These are phyloP conservation scores for Myrmecophaga tridactyla DNA, from an alignment of 2,113 vertebrate genomes.

Conservation along the genomic window DNA sequence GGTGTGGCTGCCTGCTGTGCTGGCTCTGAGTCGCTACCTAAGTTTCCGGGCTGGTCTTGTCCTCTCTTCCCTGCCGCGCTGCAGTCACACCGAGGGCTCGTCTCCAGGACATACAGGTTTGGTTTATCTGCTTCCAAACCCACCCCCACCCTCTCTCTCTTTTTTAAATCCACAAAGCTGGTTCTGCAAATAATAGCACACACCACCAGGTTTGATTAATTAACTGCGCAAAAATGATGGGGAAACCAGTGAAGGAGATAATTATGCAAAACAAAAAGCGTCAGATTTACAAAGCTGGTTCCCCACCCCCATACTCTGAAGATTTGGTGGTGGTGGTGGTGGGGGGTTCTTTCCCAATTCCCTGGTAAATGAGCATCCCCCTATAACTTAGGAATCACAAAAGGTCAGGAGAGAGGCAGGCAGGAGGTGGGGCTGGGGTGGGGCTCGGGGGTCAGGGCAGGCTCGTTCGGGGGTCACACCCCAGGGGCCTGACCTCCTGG, in stretches of 20 bases:
- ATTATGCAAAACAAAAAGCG: slow-evolving; percentile 62
- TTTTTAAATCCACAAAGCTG: slow-evolving; percentile 24
- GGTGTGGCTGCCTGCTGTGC: not conserved
- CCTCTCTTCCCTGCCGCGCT: not conserved
- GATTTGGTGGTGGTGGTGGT: not conserved
- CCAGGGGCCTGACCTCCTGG: rapidly evolving
- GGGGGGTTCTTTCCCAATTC: not conserved
- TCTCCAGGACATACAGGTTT: not conserved
- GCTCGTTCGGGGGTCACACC: too few species aligned
- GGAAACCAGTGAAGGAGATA: slow-evolving; percentile 63
- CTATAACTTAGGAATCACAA: not conserved
- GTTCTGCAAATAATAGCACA: slow-evolving; percentile 48
- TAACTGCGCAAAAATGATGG: slow-evolving; percentile 57
- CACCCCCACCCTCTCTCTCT: not conserved
- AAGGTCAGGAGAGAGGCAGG: not conserved
- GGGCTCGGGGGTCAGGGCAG: not conserved
- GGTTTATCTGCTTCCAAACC: not conserved
- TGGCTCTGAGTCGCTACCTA: rapidly evolving
- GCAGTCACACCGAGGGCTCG: rapidly evolving
- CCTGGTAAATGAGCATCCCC: not conserved
- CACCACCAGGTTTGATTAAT: slow-evolving; percentile 65
- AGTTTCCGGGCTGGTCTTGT: rapidly evolving
- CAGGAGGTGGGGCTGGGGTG: not conserved
- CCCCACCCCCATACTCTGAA: not conserved
- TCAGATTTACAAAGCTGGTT: not conserved